phyloP scores from a whole-genome alignment of 1,140 invertebrate species.

The Hyles vespertilio region DNA sequence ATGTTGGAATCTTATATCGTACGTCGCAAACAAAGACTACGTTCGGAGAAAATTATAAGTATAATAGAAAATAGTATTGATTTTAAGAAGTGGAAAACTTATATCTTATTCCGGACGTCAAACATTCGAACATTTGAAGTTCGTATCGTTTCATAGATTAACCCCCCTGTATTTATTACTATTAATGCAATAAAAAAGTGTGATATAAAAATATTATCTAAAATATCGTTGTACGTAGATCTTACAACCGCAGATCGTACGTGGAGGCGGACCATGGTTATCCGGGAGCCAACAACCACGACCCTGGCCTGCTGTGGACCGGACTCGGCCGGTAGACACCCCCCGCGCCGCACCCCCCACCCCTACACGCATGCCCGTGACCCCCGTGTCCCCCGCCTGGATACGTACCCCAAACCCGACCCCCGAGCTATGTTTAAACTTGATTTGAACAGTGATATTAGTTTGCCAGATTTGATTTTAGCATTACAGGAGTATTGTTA shows the following conservation, averaged over 20 bases:
- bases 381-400: background rate
- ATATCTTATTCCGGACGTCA: too few relatives aligned
- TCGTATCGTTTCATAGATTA: too few relatives aligned
- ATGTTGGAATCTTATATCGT: too few relatives aligned
- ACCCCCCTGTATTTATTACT: too few relatives aligned
- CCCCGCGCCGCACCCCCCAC: conserved; percentile 7
- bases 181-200: background rate
- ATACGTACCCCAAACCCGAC: background rate
- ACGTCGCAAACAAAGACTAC: too few relatives aligned
- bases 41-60: too few relatives aligned
- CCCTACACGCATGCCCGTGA: conserved; percentile 5
- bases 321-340: conserved; percentile 58
- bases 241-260: conserved; percentile 72
- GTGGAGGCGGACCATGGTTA: conserved; percentile 54
- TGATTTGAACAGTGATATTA: conserved; percentile 7
- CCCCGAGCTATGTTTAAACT: background rate
- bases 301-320: conserved; percentile 68
- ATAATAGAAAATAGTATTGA: too few relatives aligned
- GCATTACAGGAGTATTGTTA: conserved; percentile 30
- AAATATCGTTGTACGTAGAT: conserved; percentile 67
- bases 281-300: conserved; percentile 62
- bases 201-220: conserved; percentile 25
- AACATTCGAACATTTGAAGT: too few relatives aligned
- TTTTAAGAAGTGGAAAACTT: too few relatives aligned
- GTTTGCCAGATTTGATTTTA: conserved; percentile 21